phyloP scores from a whole-genome alignment of 2,797 vertebrate species.

The Delichon dasypus region DNA sequence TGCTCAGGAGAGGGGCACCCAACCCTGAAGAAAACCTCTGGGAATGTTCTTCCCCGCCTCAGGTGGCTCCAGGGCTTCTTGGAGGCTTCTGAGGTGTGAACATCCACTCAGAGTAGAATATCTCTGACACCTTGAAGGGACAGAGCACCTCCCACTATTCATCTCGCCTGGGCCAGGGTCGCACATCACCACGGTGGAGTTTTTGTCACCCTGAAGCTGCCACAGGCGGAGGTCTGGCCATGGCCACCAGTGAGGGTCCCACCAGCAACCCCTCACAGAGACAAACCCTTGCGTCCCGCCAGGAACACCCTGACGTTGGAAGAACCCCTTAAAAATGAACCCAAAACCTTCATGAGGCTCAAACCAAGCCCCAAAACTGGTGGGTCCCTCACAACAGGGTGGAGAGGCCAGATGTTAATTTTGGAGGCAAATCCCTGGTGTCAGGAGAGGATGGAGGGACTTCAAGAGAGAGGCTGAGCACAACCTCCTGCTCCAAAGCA shows the following conservation, averaged over 20 bases:
- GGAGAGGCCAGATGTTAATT: neutral
- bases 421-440: neutral
- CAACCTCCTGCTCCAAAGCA: neutral
- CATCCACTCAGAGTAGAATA: neutral
- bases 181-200: fast-evolving
- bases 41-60: neutral
- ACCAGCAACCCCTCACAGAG: neutral
- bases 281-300: neutral
- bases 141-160: neutral
- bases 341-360: neutral
- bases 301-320: neutral
- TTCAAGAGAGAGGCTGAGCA: neutral
- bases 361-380: neutral
- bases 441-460: neutral
- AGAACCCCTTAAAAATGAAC: neutral
- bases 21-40: neutral
- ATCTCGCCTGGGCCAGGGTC: neutral
- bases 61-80: neutral
- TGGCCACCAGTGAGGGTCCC: neutral
- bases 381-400: neutral
- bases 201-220: neutral
- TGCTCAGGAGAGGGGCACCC: neutral
- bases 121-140: neutral
- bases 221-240: neutral
- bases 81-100: neutral